phyloP scores from a whole-genome alignment of 37 sponge, comb jelly and placozoan species.

The Mnemiopsis leidyi region DNA sequence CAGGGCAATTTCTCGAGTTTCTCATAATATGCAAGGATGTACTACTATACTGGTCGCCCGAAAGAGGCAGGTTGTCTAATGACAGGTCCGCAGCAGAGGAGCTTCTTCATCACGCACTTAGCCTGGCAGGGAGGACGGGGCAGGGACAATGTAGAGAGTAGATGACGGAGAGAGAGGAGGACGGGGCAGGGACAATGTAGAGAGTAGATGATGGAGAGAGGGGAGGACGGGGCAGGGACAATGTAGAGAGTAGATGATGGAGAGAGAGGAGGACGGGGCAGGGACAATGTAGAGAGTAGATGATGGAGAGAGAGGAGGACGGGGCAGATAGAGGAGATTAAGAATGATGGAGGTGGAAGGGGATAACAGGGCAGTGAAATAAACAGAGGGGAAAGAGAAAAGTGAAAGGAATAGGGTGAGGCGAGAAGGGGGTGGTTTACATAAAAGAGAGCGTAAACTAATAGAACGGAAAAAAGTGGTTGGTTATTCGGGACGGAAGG shows the following conservation, averaged over 20 bases:
- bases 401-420: not conserved
- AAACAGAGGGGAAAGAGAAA: not conserved
- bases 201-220: not conserved
- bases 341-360: not conserved
- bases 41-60: not conserved
- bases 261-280: not conserved
- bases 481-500: no score
- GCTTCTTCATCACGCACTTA: not conserved
- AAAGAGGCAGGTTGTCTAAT: not conserved
- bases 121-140: not conserved
- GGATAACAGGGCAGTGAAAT: not conserved
- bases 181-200: not conserved
- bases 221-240: not conserved
- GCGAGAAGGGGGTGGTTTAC: not conserved
- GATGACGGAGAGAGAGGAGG: not conserved
- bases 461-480: no score
- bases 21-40: not conserved
- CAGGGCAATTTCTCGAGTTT: not conserved
- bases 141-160: not conserved
- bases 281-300: not conserved
- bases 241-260: not conserved
- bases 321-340: not conserved
- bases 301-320: not conserved
- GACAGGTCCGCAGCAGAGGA: not conserved
- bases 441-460: no score